These are phyloP conservation scores for Hydropsyche tenuis DNA, from an alignment of 1,140 invertebrate species.

Conservation along the genomic window DNA sequence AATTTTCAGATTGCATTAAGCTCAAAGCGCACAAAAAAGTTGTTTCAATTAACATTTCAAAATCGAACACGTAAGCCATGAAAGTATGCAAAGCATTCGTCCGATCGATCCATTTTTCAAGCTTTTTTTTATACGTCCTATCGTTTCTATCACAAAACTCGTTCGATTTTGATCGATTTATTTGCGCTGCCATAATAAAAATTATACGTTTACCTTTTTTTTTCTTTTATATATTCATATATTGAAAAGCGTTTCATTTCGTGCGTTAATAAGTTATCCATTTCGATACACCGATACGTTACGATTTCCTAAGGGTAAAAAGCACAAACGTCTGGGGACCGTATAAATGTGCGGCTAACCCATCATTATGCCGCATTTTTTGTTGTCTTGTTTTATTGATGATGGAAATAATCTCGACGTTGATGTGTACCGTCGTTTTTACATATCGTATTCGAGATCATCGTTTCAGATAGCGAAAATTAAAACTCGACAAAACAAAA, in stretches of 20 bases:
- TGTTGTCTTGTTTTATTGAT: slow-evolving; percentile 1
- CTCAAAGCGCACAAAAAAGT: too few species aligned
- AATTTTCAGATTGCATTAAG: too few species aligned
- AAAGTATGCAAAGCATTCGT: too few species aligned
- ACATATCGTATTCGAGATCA: slow-evolving; percentile 26
- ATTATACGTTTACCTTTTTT: too few species aligned
- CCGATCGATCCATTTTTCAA: too few species aligned
- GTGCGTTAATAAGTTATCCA: background rate
- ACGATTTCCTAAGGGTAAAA: slow-evolving; percentile 28
- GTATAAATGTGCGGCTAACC: slow-evolving; percentile 20
- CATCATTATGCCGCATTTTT: slow-evolving; percentile 21
- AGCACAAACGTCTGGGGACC: slow-evolving; percentile 25
- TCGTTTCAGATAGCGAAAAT: slow-evolving; percentile 26
- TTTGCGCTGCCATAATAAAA: too few species aligned
- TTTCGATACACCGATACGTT: slow-evolving; percentile 19
- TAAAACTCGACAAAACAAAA: slow-evolving; percentile 4
- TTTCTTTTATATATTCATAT: background rate
- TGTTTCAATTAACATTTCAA: too few species aligned
- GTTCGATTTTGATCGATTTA: too few species aligned
- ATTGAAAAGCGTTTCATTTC: slow-evolving; percentile 1
- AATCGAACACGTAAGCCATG: too few species aligned
- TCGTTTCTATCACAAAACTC: too few species aligned
- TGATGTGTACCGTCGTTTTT: slow-evolving; percentile 19
- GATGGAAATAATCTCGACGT: slow-evolving; percentile 21
- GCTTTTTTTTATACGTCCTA: too few species aligned